Evolutionary conservation across 2,888 invertebrate genomes (phyloP).

Genomic region (Apamea epomidion): DNA sequence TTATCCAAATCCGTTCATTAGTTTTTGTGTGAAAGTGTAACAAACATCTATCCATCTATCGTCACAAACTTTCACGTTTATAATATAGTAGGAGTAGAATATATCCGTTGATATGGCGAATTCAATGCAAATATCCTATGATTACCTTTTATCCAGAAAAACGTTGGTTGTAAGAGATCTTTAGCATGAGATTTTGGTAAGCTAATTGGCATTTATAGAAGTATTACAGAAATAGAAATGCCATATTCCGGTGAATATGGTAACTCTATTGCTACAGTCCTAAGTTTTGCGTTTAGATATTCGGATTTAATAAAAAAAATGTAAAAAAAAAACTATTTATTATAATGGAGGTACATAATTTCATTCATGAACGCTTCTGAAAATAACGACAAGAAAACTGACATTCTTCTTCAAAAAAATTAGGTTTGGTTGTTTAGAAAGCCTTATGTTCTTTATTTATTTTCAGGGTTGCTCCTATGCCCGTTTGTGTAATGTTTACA

Average conservation of each 20-base stretch:
- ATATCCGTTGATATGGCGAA: too few relatives aligned
- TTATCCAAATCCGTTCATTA: too few relatives aligned
- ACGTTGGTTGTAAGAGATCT: too few relatives aligned
- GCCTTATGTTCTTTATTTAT: neutral
- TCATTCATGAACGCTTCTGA: neutral
- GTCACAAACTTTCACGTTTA: too few relatives aligned
- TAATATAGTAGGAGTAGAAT: too few relatives aligned
- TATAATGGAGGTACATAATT: neutral
- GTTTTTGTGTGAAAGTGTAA: too few relatives aligned
- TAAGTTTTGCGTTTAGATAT: neutral
- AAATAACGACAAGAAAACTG: neutral
- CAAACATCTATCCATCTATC: too few relatives aligned
- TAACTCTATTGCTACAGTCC: neutral
- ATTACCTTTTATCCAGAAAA: too few relatives aligned
- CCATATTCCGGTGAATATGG: neutral
- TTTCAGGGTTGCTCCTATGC: constrained; percentile 15
- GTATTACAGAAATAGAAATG: neutral
- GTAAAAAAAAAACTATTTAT: neutral
- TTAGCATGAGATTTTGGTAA: neutral
- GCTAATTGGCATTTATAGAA: neutral
- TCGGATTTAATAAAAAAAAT: neutral
- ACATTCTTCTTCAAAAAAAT: neutral
- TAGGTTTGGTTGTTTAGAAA: too few relatives aligned
- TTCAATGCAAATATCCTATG: too few relatives aligned
- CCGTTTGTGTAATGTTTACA: constrained; percentile 29